Percentiles rank a stretch among this genome's conserved stretches.
Evolutionary conservation across 2,113 vertebrate species (phyloP).

Genomic region (Pelobates fuscus): DNA sequence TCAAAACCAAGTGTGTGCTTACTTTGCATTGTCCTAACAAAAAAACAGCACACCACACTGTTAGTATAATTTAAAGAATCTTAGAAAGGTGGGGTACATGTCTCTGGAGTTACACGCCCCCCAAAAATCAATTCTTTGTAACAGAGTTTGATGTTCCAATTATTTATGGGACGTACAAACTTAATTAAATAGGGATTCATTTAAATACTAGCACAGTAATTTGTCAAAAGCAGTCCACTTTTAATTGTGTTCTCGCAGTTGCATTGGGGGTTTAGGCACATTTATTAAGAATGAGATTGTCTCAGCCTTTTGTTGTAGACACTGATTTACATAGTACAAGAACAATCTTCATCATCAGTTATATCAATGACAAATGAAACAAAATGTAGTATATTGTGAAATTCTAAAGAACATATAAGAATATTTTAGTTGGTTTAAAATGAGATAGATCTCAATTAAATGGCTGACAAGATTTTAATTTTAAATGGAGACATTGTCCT

Average conservation of each 20-base stretch:
- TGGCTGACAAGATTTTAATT: too few relatives aligned
- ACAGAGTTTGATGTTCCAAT: constrained; percentile 15
- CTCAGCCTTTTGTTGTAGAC: neutral
- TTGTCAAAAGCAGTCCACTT: constrained; percentile 34
- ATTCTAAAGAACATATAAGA: too few relatives aligned
- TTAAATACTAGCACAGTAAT: constrained; percentile 28
- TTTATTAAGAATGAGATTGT: neutral
- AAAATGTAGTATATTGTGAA: too few relatives aligned
- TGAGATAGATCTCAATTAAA: too few relatives aligned
- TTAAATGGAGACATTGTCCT: too few relatives aligned
- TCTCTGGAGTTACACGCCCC: neutral
- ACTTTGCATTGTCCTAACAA: too few relatives aligned
- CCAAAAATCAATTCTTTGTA: neutral
- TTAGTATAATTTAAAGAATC: too few relatives aligned
- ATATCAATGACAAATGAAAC: too few relatives aligned
- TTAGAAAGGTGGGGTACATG: too few relatives aligned
- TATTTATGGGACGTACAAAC: constrained; percentile 25
- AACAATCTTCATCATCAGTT: neutral
- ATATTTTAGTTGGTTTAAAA: too few relatives aligned
- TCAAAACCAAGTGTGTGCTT: too few relatives aligned
- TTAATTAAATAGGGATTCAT: constrained; percentile 42
- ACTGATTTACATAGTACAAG: neutral
- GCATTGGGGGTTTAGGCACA: neutral
- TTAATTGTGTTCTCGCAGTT: constrained; percentile 18
- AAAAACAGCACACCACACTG: too few relatives aligned